Base-by-base conservation (phyloP, 2,888 invertebrate genomes). In the Dugesia japonica region DNA sequence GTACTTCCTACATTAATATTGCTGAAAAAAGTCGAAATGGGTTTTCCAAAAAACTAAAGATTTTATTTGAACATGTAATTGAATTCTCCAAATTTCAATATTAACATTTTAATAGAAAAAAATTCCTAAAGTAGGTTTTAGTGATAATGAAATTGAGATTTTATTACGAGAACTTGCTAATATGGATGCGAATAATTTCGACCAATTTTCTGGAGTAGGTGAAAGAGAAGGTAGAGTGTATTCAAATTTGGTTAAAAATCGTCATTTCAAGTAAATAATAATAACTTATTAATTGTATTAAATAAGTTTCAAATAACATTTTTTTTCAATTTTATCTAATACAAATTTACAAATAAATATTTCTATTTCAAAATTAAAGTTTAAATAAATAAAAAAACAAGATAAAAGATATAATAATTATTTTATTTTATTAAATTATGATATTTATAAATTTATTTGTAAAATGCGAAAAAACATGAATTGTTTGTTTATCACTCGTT, bases 141-240 rank as follows among this genome's bases (percentile, higher is more conserved):
- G 31, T 75, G 76, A 76, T 13, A 28, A 28, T n/a, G 76, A 76
- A 74, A 76, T 76, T 20, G 23, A 23, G 7, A 23, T 75, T 17
- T 75, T 76, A 7, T 26, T 71, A 15, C 9, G 71, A 73, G 27
- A 78, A 28, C 9, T 71, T 73, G 20, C 72, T 17, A 42, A 78
- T 71, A n/a, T 71, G 38, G 71, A 72, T 26, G 71, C 71, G 15
- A 77, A 72, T 71, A 71, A 77, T 28, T 77, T 77, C 71, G 20
- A 71, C 7, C 1, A 15, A 26, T 77, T 76, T 42, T 77, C 15
- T 77, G 42, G 77, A n/a, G 26, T 75, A 1, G 75, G 75, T n/a
- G 75, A 75, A 28, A 23, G 75, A 28, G 75, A 75, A 75, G 75
- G 75, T 9, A 72, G 75, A 26, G 28, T 75, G 9, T 71, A 42